Conservation (phyloP, 53 echinoderm and acorn worm genomes). For the Henricia sp. region DNA sequence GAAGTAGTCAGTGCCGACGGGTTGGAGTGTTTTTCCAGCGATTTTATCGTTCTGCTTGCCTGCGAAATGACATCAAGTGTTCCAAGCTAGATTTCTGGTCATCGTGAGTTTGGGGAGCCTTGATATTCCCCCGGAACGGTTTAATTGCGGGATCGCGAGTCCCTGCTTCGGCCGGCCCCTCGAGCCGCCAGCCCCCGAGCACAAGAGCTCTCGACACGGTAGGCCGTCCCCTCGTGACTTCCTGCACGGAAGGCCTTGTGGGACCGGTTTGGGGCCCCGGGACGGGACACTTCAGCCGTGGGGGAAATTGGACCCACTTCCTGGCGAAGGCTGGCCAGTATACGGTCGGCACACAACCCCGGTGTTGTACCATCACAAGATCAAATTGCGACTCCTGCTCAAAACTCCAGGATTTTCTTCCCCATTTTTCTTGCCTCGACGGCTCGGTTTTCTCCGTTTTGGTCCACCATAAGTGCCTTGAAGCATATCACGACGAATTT, state of each 20-base stretch:
- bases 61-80: constrained; percentile 33
- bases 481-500: constrained; percentile 38
- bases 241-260: constrained; percentile 44
- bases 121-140: constrained; percentile 57
- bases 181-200: constrained; percentile 50
- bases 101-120: constrained; percentile 19
- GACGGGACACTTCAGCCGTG: constrained; percentile 58
- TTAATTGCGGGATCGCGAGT: constrained; percentile 56
- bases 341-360: constrained; percentile 9
- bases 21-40: constrained; percentile 60
- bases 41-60: constrained; percentile 64
- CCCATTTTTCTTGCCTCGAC: constrained; percentile 26
- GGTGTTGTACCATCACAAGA: constrained; percentile 37
- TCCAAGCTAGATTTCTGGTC: neutral
- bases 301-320: constrained; percentile 64
- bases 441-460: constrained; percentile 34
- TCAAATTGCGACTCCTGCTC: constrained; percentile 44
- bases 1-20: constrained; percentile 38
- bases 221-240: constrained; percentile 63
- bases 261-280: constrained; percentile 23
- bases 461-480: constrained; percentile 24
- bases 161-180: constrained; percentile 22
- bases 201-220: constrained; percentile 57
- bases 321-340: constrained; percentile 30
- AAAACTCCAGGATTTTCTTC: constrained; percentile 36